phyloP scores from a whole-genome alignment of 2,888 invertebrate genomes.

The Platynereis dumerilii region DNA sequence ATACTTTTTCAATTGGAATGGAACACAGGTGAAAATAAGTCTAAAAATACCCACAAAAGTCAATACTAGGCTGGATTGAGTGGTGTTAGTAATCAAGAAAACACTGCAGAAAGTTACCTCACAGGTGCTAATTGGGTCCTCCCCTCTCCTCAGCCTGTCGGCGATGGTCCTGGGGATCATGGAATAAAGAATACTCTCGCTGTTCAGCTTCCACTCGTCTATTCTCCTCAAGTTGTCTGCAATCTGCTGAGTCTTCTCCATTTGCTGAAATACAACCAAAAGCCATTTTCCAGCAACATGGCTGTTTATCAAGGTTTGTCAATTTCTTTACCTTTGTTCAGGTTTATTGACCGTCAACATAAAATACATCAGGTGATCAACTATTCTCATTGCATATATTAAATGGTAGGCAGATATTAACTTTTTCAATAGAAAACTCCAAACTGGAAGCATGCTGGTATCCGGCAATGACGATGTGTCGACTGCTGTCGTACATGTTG shows the following conservation, averaged over 20 bases:
- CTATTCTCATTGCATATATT: too few species aligned
- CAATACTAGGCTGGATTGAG: too few species aligned
- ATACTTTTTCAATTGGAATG: too few species aligned
- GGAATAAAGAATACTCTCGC: slow-evolving; percentile 86
- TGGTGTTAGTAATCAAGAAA: too few species aligned
- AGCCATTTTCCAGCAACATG: neutral
- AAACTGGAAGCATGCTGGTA: slow-evolving; percentile 55
- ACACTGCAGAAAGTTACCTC: slow-evolving; percentile 67
- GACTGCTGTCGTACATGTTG: slow-evolving; percentile 83
- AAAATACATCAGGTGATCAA: too few species aligned
- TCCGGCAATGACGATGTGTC: slow-evolving; percentile 53
- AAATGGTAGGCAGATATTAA: too few species aligned
- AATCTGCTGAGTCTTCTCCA: slow-evolving; percentile 80
- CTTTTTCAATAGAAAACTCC: slow-evolving; percentile 59
- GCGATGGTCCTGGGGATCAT: slow-evolving; percentile 90
- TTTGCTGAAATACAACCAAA: slow-evolving; percentile 68
- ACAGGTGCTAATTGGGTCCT: slow-evolving; percentile 79
- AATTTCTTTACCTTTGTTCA: neutral
- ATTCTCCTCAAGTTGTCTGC: slow-evolving; percentile 78
- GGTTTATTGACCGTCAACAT: too few species aligned
- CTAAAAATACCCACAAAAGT: too few species aligned
- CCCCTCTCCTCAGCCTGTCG: slow-evolving; percentile 78
- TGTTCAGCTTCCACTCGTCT: slow-evolving; percentile 84
- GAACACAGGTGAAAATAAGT: too few species aligned
- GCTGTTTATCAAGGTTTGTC: neutral